phyloP scores from a whole-genome alignment of 2,113 vertebrate species.

The Polypterus bichir region DNA sequence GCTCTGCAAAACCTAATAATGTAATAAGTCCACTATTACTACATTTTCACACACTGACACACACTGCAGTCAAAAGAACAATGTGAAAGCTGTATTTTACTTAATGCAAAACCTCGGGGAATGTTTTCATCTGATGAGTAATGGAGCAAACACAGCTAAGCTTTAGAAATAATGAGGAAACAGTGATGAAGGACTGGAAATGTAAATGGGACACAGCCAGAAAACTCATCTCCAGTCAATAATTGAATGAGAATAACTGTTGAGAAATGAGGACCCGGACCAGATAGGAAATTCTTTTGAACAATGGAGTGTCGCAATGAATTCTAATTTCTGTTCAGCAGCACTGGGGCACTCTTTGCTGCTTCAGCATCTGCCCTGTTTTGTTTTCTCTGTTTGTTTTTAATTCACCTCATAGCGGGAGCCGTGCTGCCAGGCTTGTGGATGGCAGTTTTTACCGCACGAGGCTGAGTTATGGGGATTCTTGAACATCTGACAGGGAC shows the following conservation, averaged over 20 bases:
- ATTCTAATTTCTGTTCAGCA: too few relatives aligned
- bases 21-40: too few relatives aligned
- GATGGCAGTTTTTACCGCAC: background rate
- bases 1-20: too few relatives aligned
- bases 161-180: conserved; percentile 9
- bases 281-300: too few relatives aligned
- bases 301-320: too few relatives aligned
- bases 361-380: too few relatives aligned
- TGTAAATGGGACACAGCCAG: conserved; percentile 1
- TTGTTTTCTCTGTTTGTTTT: too few relatives aligned
- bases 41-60: too few relatives aligned
- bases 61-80: too few relatives aligned
- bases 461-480: conserved; percentile 17
- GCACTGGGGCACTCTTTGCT: too few relatives aligned
- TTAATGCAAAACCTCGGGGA: conserved; percentile 5
- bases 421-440: background rate
- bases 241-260: conserved; percentile 4
- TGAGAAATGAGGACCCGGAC: background rate
- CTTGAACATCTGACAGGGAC: conserved; percentile 33
- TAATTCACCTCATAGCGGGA: too few relatives aligned
- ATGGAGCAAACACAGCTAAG: background rate
- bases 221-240: conserved; percentile 1
- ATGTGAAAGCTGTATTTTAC: background rate
- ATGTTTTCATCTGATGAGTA: background rate
- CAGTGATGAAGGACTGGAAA: conserved; percentile 1